Evolutionary conservation across 2,113 vertebrate genomes (phyloP).

Genomic region (Hystrix cristata): DNA sequence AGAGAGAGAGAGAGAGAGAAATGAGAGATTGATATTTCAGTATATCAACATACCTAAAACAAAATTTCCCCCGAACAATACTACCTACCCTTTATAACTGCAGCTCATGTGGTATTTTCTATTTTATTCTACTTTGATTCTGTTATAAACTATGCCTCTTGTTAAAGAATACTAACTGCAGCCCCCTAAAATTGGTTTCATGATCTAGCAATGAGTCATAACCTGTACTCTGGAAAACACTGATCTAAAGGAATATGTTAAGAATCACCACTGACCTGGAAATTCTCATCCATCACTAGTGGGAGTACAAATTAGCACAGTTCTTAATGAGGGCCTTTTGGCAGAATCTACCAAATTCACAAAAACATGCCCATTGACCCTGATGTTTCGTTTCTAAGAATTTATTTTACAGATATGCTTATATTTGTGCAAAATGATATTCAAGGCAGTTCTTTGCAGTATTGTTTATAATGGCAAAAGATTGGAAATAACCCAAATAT

Average conservation of each 20-base stretch:
- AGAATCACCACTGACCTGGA: slow-evolving; percentile 22
- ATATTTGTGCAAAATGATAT: slow-evolving; percentile 7
- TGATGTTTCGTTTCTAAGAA: slow-evolving; percentile 50
- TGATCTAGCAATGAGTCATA: slow-evolving; percentile 61
- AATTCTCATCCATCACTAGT: neutral
- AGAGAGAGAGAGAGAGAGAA: neutral
- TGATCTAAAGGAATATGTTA: slow-evolving; percentile 39
- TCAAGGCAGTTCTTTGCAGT: slow-evolving; percentile 53
- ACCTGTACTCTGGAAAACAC: slow-evolving; percentile 8
- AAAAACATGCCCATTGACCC: slow-evolving; percentile 3
- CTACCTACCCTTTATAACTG: neutral
- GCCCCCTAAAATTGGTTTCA: slow-evolving; percentile 14
- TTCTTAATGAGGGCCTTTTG: slow-evolving; percentile 52
- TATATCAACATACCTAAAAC: neutral
- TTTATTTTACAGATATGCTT: slow-evolving; percentile 53
- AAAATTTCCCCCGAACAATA: slow-evolving; percentile 17
- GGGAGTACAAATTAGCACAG: slow-evolving; percentile 25
- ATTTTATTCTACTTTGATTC: slow-evolving; percentile 47
- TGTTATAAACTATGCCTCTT: slow-evolving; percentile 3
- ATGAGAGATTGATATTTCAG: neutral
- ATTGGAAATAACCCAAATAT: slow-evolving; percentile 59
- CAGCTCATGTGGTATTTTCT: slow-evolving; percentile 43
- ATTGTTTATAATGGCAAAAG: slow-evolving; percentile 42
- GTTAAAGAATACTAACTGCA: slow-evolving; percentile 60
- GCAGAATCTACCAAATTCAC: slow-evolving; percentile 27